Base-by-base conservation (phyloP, 2,113 vertebrate species). In the Petrocephalus microphthalmus region DNA sequence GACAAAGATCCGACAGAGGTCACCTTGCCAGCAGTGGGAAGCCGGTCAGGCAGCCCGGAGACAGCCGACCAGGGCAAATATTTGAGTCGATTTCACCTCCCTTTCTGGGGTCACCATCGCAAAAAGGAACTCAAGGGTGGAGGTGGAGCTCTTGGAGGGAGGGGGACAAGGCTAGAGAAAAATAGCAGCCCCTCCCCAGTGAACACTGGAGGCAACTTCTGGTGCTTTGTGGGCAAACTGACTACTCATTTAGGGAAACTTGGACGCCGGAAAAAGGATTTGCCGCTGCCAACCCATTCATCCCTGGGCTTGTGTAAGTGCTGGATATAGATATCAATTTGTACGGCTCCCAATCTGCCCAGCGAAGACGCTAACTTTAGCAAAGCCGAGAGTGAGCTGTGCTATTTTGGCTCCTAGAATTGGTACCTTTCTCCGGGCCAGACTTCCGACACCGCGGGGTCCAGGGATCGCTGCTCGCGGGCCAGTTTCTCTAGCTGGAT, bases 221-320 rank as follows among this genome's bases (percentile, higher is more conserved):
- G 94, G 91, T 88, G 57, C 90, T 47, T 88, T 95, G 95, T 94
- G 94, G 95, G 92, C 91, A 92, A 93, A 83, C 91, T 92, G 95
- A 92, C 91, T 56, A 95, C 94, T 95, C 92, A 94, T 95, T 96
- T 95, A 89, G 92, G 92, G 93, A 90, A 64, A 91, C 88, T 90
- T 93, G 93, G 92, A 92, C 81, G 90, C 91, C 91, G 89, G 90
- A 90, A 92, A 93, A 94, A 93, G 91, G 92, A 92, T 91, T 93
- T 94, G 90, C 92, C 92, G 84, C 89, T 90, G 90, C 90, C 91
- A 93, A 92, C 92, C 92, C 92, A 89, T 91, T 84, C 87, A 88
- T 92, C 89, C 87, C 84, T 91, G 93, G 91, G 93, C 89, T 91
- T 92, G 90, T 89, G 19, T 94, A 94, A 95, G 94, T 92, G 93